Base-by-base conservation (phyloP, 2,113 vertebrate species). In the Chloropsis cyanopogon region DNA sequence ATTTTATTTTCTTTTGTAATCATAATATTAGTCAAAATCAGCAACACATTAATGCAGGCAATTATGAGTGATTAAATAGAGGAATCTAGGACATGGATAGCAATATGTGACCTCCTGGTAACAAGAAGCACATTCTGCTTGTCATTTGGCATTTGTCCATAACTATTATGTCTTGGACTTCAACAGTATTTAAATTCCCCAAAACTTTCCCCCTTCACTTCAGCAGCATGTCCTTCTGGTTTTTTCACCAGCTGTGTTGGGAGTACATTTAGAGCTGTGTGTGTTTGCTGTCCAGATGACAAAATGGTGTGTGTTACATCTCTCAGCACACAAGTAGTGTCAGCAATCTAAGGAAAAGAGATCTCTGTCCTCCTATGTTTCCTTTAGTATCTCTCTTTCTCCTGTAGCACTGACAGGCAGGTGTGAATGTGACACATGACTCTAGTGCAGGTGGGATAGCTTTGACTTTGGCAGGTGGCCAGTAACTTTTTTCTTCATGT, bases 101-200 rank as follows among this genome's bases (percentile, higher is more conserved):
- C 6, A 11, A 59, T 14, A 44, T 7, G 12, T 64, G 53, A 76
- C 37, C 42, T 72, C 16, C 69, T 71, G 42, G 26, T 84, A 85
- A 61, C 0, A 11, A 80, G 44, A 71, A 46, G 25, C 2, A 3
- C 53, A 39, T 79, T 91, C 61, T 69, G 26, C 24, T 84, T 66
- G 26, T 41, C 37, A 39, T 57, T 68, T 88, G 80, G 4, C 46
- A 19, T 75, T 68, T n/a, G 6, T 61, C n/a, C 4, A 1, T 71
- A 61, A 37, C 22, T 37, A 1, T 33, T 56, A 44, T 4, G 3
- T 28, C 57, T 65, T 42, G 20, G 15, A 89, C 14, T 92, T 78
- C 21, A 75, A 2, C 0, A 1, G 6, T 4, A 4, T 47, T 92
- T 71, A 2, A 1, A 10, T 71, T 52, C 82, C 60, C 64, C 24